A percentile compares a stretch with the other conserved stretches of the same genome.
phyloP scores from a whole-genome alignment of 2,888 invertebrate species.

The Aplocera efformata region DNA sequence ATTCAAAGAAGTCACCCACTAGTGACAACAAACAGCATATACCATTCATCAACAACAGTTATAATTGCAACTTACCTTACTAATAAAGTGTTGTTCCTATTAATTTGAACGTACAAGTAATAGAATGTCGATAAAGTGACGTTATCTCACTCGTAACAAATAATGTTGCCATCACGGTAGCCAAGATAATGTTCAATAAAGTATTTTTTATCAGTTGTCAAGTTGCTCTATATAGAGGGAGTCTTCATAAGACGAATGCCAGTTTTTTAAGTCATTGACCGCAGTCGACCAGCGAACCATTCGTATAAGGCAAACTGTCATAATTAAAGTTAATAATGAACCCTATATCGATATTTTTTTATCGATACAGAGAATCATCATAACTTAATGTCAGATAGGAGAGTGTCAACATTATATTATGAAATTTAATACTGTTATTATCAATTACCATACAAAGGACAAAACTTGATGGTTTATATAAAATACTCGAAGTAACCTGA shows the following conservation, averaged over 20 bases:
- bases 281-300: constrained; percentile 59
- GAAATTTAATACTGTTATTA: constrained; percentile 45
- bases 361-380: constrained; percentile 61
- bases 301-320: constrained; percentile 76
- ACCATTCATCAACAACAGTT: too few relatives aligned
- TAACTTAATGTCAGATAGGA: constrained; percentile 67
- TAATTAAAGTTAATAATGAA: constrained; percentile 77
- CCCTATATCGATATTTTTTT: constrained; percentile 60
- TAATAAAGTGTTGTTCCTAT: not conserved
- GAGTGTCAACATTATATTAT: constrained; percentile 40
- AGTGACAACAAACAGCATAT: too few relatives aligned
- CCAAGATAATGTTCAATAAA: constrained; percentile 54
- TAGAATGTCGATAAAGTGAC: constrained; percentile 12
- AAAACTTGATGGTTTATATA: constrained; percentile 24
- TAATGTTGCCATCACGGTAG: constrained; percentile 45
- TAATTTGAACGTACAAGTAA: not conserved
- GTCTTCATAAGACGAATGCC: constrained; percentile 48
- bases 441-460: constrained; percentile 42
- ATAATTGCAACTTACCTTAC: too few relatives aligned
- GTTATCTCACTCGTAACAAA: constrained; percentile 39
- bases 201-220: constrained; percentile 54
- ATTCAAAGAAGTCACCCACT: too few relatives aligned
- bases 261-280: constrained; percentile 55
- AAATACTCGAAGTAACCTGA: too few relatives aligned
- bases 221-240: constrained; percentile 59